Conservation (phyloP, 2,888 invertebrate species). For the Hypomecis punctinalis region DNA sequence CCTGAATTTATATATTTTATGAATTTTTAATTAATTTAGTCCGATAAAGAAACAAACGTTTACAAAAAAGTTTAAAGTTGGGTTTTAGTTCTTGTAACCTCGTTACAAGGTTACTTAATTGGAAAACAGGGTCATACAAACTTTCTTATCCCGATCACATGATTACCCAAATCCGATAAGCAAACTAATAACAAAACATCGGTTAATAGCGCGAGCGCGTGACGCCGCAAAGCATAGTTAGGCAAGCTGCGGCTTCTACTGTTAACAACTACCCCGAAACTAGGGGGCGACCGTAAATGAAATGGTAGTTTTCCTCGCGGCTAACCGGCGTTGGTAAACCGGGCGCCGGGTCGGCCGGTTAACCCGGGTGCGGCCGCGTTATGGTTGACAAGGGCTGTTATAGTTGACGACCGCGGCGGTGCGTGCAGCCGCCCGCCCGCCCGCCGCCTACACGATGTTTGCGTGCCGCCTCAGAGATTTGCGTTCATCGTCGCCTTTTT, state of each 20-base stretch:
- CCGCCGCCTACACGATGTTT: constrained; percentile 62
- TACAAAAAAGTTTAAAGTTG: too few species aligned
- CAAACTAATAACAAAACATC: constrained; percentile 55
- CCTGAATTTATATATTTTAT: too few species aligned
- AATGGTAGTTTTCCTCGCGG: constrained; percentile 82
- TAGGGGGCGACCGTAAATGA: constrained; percentile 81
- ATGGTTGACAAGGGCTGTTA: constrained; percentile 83
- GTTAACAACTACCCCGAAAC: constrained; percentile 78
- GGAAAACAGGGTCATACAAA: not conserved
- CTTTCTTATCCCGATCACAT: constrained; percentile 5
- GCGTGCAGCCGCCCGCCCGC: constrained; percentile 53
- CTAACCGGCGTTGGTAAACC: constrained; percentile 60
- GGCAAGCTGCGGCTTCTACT: constrained; percentile 74
- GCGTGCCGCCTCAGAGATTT: constrained; percentile 49
- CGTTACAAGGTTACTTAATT: too few species aligned
- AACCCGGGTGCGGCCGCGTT: constrained; percentile 76
- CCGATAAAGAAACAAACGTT: too few species aligned
- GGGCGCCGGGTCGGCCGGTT: constrained; percentile 57
- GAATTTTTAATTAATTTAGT: too few species aligned
- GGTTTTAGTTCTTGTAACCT: too few species aligned
- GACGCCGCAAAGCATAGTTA: constrained; percentile 76
- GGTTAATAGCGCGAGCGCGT: constrained; percentile 63
- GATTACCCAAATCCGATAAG: constrained; percentile 40
- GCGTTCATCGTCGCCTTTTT: constrained; percentile 20
- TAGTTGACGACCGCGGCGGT: constrained; percentile 67